Evolutionary conservation across 2,888 invertebrate genomes (phyloP), one percentile per base, ranked within the genome.

Genomic region (Labia minor): DNA sequence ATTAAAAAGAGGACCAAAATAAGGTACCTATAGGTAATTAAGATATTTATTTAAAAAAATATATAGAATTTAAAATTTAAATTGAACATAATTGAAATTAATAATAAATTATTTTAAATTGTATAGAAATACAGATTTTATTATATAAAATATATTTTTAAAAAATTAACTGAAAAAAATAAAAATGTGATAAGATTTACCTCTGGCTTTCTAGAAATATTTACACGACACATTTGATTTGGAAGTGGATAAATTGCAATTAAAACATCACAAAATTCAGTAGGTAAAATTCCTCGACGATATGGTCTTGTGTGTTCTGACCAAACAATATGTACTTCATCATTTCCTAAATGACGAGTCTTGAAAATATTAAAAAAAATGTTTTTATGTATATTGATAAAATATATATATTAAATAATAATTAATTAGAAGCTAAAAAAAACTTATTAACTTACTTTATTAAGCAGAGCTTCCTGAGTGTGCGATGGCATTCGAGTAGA

Each of bases 281-380:
- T 99, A 66, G 98, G 96, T 76, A 99, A 89, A 73, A 97, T 96
- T 75, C 95, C 95, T 67, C 97, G 86, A 68, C 95, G 85, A 81
- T 99, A 99, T 75, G 96, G 94, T 70, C 96, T 85, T 78, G 85
- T 86, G 79, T 99, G 96, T 76, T 99, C 99, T 65, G 95, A 96
- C 99, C 99, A 99, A 26, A 99, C 95, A 70, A 99, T 95, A 77
- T 98, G 98, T 68, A 99, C 93, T 78, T 98, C 97, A 78, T 98
- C 97, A 79, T 98, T 98, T 63, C 97, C 97, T 70, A 98, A 82
- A 81, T 98, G 97, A 2, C 95, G 86, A 14, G 95, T 93, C 90
- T 89, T 74, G 71, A 78, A 79, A 70, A 69, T 69, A 68, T 67
- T n/a, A n/a, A n/a, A n/a, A n/a, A n/a, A n/a, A n/a, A n/a, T n/a